phyloP scores from a whole-genome alignment of 2,797 vertebrate genomes.

The Darevskia nairensis region DNA sequence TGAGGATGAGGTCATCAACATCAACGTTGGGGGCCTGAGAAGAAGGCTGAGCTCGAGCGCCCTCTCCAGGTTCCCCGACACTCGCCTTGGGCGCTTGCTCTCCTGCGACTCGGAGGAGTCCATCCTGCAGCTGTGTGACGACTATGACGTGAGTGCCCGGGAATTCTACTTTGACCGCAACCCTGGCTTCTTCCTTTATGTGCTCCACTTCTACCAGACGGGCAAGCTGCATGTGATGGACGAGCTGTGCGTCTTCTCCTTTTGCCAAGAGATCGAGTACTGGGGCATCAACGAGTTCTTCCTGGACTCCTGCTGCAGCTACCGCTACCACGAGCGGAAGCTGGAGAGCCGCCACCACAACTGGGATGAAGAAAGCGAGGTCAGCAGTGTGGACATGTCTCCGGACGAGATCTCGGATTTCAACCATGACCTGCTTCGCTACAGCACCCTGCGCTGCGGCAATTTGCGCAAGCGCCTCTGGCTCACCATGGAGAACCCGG shows the following conservation, averaged over 20 bases:
- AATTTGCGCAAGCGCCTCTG: conserved; percentile 90
- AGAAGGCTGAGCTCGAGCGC: conserved; percentile 88
- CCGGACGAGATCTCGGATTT: conserved; percentile 93
- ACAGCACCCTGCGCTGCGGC: conserved; percentile 87
- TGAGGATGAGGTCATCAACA: conserved; percentile 85
- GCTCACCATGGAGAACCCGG: conserved; percentile 97
- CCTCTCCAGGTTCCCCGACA: conserved; percentile 92
- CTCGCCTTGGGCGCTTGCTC: conserved; percentile 92
- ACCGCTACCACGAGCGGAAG: conserved; percentile 94
- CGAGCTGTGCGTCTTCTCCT: conserved; percentile 96
- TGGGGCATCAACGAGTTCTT: conserved; percentile 98
- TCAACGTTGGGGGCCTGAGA: conserved; percentile 94
- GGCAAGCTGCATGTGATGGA: conserved; percentile 97
- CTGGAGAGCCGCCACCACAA: conserved; percentile 87
- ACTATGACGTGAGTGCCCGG: conserved; percentile 90
- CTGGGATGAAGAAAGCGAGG: conserved; percentile 95
- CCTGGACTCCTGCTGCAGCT: conserved; percentile 95
- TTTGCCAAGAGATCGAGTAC: conserved; percentile 98
- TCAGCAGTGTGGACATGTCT: conserved; percentile 92
- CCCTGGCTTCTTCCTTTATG: conserved; percentile 91
- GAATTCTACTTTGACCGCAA: conserved; percentile 98
- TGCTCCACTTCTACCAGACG: conserved; percentile 96
- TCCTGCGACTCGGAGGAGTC: conserved; percentile 92
- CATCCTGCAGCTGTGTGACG: conserved; percentile 93
- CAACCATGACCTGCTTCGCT: conserved; percentile 90